Base-by-base conservation (phyloP, 2,888 invertebrate species). In the Hyposoter didymator region DNA sequence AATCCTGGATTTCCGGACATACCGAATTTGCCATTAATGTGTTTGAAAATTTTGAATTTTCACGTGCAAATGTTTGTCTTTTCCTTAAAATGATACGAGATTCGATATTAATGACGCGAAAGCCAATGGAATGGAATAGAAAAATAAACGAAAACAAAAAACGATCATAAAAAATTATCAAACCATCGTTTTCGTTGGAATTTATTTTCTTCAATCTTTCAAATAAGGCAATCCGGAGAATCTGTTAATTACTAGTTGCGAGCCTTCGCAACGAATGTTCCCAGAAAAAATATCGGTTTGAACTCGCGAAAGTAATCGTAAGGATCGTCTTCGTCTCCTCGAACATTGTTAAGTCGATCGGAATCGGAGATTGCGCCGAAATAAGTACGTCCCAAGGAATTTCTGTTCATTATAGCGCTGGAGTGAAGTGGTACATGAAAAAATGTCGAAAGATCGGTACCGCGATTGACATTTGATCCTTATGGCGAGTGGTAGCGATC, bases 381-480 rank as follows among this genome's bases (percentile, higher is more conserved):
- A 52, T 22, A 10, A 45, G 69, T 69, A 32, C 28, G 28, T 28
- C 39, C 4, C n/a, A 1, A 17, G 0, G 22, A 79, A 79, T 79
- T 75, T 75, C 52, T 78, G 75, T 14, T 66, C 55, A 10, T 49
- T 72, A 22, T 59, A 76, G 22, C 22, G 17, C 7, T 14, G 28
- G 5, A 6, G 19, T 28, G 32, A 81, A 78, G 47, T 78, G 49
- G 69, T n/a, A 66, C 66, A 66, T 47, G n/a, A 35, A 49, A 67
- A 75, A 67, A 39, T 43, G 28, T 43, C 64, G 79, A 79, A 84
- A 84, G 74, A n/a, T 39, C 81, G 45, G 52, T 35, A n/a, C 8
- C 35, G 32, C 45, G 64, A 82, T 72, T 82, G 85, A 82, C 85
- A 82, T 85, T 85, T 79, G 82, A 85, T 75, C 85, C 79, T 79